Evolutionary conservation across 2,888 invertebrate species (phyloP), one percentile per base, ranked within the genome.

Genomic region (Pteria penguin): DNA sequence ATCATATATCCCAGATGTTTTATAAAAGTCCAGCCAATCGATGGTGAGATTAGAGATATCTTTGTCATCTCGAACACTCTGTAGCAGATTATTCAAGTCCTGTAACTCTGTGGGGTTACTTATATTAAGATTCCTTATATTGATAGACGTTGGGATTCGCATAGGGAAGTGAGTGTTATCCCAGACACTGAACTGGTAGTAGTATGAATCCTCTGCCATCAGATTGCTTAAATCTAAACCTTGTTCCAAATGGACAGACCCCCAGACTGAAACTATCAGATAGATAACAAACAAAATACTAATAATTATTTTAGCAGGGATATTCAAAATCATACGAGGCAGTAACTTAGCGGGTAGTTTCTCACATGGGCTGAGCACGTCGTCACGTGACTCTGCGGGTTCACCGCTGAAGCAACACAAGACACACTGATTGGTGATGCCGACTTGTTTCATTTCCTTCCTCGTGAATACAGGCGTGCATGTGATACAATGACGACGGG

Each of bases 351-450:
- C 79, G 0, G 86, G 84, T 14, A 80, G 69, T 60, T 74, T 84
- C 58, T 88, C 87, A 11, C 83, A 72, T 4, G 74, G 61, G 62
- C 87, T 84, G 26, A 85, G 85, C 14, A 80, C 79, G n/a, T 84
- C 81, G 4, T 69, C 67, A 3, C 75, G 45, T 4, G 72, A 55
- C n/a, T 32, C 73, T 2, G 86, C 83, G 14, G 75, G 67, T 5
- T 76, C 57, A 5, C 84, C 86, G 2, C 77, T 67, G 69, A 84
- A 86, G 57, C 87, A 96, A 4, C 78, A 73, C 1, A 77, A 54
- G 3, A 24, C 27, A 26, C 45, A 58, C 14, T 3, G 31, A 4
- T 76, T 58, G 4, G 60, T 60, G 0, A 68, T 63, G 1, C 70
- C 62, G 4, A 78, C 69, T 60, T 66, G 70, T 54, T 76, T 55